Evolutionary conservation across 2,888 invertebrate genomes (phyloP).

Genomic region (Trilocha varians): DNA sequence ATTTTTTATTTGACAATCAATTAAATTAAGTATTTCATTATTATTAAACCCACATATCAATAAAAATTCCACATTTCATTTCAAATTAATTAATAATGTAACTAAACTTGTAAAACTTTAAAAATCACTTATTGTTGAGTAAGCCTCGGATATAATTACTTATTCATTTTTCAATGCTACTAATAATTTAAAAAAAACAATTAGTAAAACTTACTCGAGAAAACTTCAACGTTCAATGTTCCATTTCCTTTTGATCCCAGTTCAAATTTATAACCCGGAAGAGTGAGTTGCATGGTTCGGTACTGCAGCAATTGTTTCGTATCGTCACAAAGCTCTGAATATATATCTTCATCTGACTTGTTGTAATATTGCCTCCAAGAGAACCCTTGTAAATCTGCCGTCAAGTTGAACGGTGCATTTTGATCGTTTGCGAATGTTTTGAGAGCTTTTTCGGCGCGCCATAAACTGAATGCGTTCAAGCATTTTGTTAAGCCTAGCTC

Average conservation of each 20-base stretch:
- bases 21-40: too few species aligned
- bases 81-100: too few species aligned
- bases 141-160: too few species aligned
- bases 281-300: conserved; percentile 59
- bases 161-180: too few species aligned
- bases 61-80: too few species aligned
- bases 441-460: conserved; percentile 58
- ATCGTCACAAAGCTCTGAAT: conserved; percentile 58
- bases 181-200: too few species aligned
- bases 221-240: conserved; percentile 59
- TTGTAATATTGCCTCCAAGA: conserved; percentile 56
- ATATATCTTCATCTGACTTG: conserved; percentile 59
- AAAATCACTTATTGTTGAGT: too few species aligned
- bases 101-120: too few species aligned
- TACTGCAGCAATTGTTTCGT: conserved; percentile 66
- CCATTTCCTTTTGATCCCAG: conserved; percentile 68
- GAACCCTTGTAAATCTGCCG: conserved; percentile 43
- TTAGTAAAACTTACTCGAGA: conserved; percentile 52
- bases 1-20: too few species aligned
- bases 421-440: conserved; percentile 18
- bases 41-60: too few species aligned
- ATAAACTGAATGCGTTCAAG: conserved; percentile 68
- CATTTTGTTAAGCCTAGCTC: conserved; percentile 66
- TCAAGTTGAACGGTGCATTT: conserved; percentile 22
- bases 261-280: conserved; percentile 66